phyloP scores from a whole-genome alignment of 2,797 vertebrate species.

The Chelonia mydas region DNA sequence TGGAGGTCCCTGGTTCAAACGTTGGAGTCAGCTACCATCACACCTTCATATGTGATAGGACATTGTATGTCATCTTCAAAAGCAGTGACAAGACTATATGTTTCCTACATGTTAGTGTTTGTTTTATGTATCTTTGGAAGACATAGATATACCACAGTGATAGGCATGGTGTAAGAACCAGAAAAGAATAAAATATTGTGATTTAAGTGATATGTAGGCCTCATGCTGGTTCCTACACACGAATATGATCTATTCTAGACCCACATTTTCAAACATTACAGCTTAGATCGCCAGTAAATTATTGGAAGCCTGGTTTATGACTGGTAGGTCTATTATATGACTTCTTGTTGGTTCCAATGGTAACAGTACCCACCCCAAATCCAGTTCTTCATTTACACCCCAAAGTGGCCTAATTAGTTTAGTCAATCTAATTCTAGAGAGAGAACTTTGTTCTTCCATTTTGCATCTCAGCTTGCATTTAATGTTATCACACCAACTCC shows the following conservation, averaged over 20 bases:
- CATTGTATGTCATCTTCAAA: fast-evolving
- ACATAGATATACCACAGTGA: not conserved
- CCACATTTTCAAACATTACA: not conserved
- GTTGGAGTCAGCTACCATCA: fast-evolving
- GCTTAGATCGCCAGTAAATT: not conserved
- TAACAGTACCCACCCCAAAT: conserved; percentile 25
- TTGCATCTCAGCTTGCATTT: conserved; percentile 14
- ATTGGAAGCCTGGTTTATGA: not conserved
- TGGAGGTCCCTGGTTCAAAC: fast-evolving
- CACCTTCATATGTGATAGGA: not conserved
- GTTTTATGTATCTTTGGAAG: not conserved
- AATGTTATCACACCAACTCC: not conserved
- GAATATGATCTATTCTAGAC: not conserved
- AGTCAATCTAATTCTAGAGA: conserved; percentile 9
- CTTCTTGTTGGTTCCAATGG: conserved; percentile 11
- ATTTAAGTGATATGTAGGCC: not conserved
- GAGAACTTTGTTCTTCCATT: not conserved
- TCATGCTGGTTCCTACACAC: not conserved
- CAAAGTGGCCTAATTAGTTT: conserved; percentile 41
- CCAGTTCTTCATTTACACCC: not conserved
- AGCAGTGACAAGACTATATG: not conserved
- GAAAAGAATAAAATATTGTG: not conserved
- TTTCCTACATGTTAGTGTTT: not conserved
- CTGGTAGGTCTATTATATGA: not conserved
- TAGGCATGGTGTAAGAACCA: not conserved